Percentiles rank a stretch among this genome's conserved stretches.
Conservation (phyloP, 2,113 vertebrate genomes). For the Lophochroa leadbeateri region DNA sequence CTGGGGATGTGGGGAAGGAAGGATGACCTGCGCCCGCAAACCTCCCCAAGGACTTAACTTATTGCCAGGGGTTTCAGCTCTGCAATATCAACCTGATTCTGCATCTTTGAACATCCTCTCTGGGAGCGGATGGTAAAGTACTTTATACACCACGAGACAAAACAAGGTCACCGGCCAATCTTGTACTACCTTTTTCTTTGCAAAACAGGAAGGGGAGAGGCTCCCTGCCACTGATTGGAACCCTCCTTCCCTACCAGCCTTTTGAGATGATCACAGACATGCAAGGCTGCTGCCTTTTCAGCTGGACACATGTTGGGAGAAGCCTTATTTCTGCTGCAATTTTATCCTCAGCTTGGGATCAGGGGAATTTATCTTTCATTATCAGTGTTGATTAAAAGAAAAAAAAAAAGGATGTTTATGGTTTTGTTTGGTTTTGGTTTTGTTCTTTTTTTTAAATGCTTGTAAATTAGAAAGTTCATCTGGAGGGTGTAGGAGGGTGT, state of each 20-base stretch:
- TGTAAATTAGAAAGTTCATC: background rate
- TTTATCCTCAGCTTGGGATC: conserved; percentile 32
- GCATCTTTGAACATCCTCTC: background rate
- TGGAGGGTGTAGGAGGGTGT: background rate
- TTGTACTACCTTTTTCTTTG: background rate
- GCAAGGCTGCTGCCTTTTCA: background rate
- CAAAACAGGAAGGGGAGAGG: conserved; percentile 62
- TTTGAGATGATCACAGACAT: background rate
- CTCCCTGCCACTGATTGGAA: background rate
- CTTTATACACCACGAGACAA: background rate
- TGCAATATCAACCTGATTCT: background rate
- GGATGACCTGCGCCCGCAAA: background rate
- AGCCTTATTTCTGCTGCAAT: conserved; percentile 7
- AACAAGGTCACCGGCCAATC: background rate
- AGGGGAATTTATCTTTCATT: background rate
- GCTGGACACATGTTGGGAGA: background rate
- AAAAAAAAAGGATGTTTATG: background rate
- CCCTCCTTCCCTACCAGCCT: background rate
- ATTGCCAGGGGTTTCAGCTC: background rate
- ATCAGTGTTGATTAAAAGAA: conserved; percentile 38
- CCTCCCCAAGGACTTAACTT: conserved; percentile 10
- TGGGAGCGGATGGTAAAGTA: background rate
- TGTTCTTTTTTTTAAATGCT: background rate
- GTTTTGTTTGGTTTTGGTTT: background rate
- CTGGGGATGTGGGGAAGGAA: background rate